Percentiles rank a stretch among this genome's conserved stretches.
Conservation (phyloP, 2,113 vertebrate genomes). For the Xenus cinereus region DNA sequence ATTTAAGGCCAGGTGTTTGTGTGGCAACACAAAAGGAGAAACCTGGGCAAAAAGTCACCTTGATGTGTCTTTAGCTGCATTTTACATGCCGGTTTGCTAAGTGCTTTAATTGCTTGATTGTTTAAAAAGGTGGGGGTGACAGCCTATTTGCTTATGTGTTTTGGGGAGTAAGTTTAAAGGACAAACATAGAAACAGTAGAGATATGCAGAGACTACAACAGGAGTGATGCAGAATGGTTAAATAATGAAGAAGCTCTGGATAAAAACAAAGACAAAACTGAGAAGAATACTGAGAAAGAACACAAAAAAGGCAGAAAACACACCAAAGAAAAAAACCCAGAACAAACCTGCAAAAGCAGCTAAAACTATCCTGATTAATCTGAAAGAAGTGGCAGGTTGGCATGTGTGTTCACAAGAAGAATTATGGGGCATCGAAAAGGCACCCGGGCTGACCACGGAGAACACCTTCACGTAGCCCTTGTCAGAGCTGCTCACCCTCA, state of each 20-base stretch:
- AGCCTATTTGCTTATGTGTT: background rate
- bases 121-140: background rate
- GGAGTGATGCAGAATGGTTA: background rate
- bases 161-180: background rate
- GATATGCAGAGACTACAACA: background rate
- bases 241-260: background rate
- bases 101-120: background rate
- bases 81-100: background rate
- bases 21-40: background rate
- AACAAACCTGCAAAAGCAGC: background rate
- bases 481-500: background rate
- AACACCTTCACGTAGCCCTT: background rate
- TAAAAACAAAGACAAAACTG: background rate
- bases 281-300: background rate
- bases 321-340: background rate
- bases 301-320: background rate
- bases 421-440: background rate
- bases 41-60: background rate
- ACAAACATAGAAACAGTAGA: background rate
- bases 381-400: background rate
- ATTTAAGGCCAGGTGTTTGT: background rate
- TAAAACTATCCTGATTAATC: background rate
- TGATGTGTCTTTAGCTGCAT: background rate
- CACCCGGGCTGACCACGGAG: background rate
- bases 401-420: background rate